These are phyloP conservation scores for Paramormyrops kingsleyae DNA, from an alignment of 2,113 vertebrate genomes.

Conservation along the genomic window DNA sequence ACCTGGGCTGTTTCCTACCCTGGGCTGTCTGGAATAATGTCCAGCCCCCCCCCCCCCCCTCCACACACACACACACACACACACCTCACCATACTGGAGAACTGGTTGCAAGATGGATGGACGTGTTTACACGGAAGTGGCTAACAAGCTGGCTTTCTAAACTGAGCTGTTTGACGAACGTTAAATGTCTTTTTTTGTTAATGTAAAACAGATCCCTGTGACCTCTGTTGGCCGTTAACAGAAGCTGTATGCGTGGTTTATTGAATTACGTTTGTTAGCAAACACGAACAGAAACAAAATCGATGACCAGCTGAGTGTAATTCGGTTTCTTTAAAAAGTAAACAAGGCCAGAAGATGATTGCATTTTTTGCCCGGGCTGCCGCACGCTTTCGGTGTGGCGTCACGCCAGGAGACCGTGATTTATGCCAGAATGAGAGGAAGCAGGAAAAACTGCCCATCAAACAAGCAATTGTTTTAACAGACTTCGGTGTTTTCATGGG, in stretches of 20 bases:
- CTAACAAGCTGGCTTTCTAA: not conserved
- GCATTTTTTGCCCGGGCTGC: not conserved
- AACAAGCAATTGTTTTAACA: not conserved
- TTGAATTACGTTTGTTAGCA: not conserved
- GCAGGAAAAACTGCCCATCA: not conserved
- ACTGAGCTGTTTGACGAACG: not conserved
- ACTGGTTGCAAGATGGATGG: not conserved
- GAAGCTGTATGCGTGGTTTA: not conserved
- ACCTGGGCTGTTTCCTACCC: not conserved
- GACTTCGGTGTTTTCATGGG: not conserved
- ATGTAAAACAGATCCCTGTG: not conserved
- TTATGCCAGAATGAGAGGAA: not conserved
- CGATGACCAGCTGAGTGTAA: not conserved
- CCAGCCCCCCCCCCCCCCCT: not conserved
- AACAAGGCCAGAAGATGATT: not conserved
- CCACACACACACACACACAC: not conserved
- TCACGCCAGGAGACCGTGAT: too few relatives aligned
- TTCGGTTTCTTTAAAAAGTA: not conserved
- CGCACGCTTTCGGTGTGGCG: not conserved
- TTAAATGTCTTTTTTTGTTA: not conserved
- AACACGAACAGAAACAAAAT: not conserved
- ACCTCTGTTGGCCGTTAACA: not conserved
- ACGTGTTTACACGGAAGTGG: not conserved
- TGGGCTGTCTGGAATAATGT: not conserved
- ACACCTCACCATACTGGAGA: not conserved